These are phyloP conservation scores for Acipenser ruthenus DNA, from an alignment of 2,797 vertebrate genomes.

Conservation along the genomic window DNA sequence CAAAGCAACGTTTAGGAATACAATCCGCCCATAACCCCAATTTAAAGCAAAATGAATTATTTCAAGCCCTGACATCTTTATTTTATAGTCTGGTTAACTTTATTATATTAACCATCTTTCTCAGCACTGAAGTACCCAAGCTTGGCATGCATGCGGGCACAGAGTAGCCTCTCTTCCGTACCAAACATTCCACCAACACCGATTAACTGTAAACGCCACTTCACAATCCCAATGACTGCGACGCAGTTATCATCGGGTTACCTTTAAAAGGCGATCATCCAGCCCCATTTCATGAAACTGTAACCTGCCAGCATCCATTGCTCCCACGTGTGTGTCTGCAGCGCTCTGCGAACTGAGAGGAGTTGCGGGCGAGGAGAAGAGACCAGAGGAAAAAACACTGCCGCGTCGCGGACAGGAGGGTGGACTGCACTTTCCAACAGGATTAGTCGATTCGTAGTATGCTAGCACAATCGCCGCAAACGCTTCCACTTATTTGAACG, in stretches of 20 bases:
- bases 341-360: not conserved
- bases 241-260: conserved; percentile 26
- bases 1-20: too few species aligned
- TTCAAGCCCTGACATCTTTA: too few species aligned
- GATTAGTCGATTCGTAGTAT: too few species aligned
- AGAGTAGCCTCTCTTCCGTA: not conserved
- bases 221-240: not conserved
- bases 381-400: conserved; percentile 21
- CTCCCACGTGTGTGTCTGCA: conserved; percentile 42
- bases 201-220: not conserved
- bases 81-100: not conserved
- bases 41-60: too few species aligned
- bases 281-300: conserved; percentile 78
- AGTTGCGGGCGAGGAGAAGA: too few species aligned
- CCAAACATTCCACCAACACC: not conserved
- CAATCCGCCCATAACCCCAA: too few species aligned
- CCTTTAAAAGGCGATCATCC: conserved; percentile 79
- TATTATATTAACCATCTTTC: too few species aligned
- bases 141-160: not conserved
- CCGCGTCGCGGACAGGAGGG: not conserved
- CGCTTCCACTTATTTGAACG: too few species aligned
- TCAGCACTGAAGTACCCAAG: not conserved
- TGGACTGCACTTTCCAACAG: too few species aligned
- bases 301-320: conserved; percentile 55
- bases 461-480: too few species aligned